A percentile compares a stretch with the other conserved stretches of the same genome.
phyloP scores from a whole-genome alignment of 2,113 vertebrate genomes.

The Sinocyclocheilus anshuiensis region DNA sequence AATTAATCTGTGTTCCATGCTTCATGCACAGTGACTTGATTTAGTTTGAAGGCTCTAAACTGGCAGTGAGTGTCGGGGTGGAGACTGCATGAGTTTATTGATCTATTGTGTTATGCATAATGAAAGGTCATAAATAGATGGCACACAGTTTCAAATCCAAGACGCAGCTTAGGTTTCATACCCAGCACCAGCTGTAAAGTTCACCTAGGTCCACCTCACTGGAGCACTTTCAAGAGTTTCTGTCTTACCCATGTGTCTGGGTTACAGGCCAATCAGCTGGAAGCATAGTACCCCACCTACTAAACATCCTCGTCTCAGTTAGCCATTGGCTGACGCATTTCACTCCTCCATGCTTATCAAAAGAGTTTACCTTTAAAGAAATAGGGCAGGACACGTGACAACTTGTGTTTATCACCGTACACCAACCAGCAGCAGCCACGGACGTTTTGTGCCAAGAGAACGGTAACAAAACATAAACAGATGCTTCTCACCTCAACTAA shows the following conservation, averaged over 20 bases:
- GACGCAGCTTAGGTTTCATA: background rate
- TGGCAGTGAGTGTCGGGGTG: background rate
- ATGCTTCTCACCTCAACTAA: background rate
- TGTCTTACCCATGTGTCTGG: constrained; percentile 39
- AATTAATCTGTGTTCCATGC: background rate
- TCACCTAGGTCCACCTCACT: background rate
- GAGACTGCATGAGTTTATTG: background rate
- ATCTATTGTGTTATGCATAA: background rate
- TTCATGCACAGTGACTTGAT: background rate
- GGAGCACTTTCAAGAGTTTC: constrained; percentile 2
- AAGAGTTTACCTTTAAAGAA: background rate
- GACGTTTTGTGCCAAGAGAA: background rate
- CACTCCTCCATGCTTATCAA: constrained; percentile 61
- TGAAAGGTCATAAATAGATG: background rate
- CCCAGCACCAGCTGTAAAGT: constrained; percentile 16
- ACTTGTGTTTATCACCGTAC: constrained; percentile 14
- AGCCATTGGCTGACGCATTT: constrained; percentile 62
- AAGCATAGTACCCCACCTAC: constrained; percentile 66
- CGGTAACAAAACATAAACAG: constrained; percentile 5
- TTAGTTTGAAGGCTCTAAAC: background rate
- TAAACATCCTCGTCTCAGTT: background rate
- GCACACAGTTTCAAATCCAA: background rate
- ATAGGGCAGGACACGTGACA: background rate
- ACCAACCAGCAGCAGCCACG: background rate
- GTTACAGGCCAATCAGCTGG: constrained; percentile 66